phyloP scores from a whole-genome alignment of 2,888 invertebrate genomes.

The Andrena hattorfiana region DNA sequence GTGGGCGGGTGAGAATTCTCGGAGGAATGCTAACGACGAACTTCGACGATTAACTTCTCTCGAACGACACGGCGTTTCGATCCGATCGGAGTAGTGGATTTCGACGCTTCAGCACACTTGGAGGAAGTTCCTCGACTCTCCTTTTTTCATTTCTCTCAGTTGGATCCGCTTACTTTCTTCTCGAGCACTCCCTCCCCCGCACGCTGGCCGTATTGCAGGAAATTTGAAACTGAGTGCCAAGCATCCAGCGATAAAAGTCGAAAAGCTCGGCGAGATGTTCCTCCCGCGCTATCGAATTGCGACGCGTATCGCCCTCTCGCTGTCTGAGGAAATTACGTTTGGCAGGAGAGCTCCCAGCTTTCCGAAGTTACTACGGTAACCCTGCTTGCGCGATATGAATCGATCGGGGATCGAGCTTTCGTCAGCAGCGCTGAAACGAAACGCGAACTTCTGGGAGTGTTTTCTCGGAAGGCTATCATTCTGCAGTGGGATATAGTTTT shows the following conservation, averaged over 20 bases:
- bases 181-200: neutral
- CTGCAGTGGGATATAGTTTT: too few species aligned
- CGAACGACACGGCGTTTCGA: constrained; percentile 33
- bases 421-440: too few species aligned
- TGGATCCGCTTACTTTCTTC: too few species aligned
- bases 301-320: constrained; percentile 32
- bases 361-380: neutral
- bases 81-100: constrained; percentile 27
- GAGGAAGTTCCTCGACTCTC: too few species aligned
- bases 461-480: too few species aligned
- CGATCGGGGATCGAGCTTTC: constrained; percentile 4
- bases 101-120: constrained; percentile 40
- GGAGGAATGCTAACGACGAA: constrained; percentile 3
- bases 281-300: constrained; percentile 66
- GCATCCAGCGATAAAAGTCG: constrained; percentile 64
- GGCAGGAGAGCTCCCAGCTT: constrained; percentile 8
- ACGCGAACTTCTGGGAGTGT: too few species aligned
- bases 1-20: neutral
- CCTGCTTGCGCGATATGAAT: neutral
- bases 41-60: constrained; percentile 53
- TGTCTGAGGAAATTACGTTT: constrained; percentile 60
- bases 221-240: constrained; percentile 69
- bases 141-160: too few species aligned
- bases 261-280: constrained; percentile 63
- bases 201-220: constrained; percentile 61